Conservation (phyloP, 2,888 invertebrate genomes). For the Osmoderma eremita region DNA sequence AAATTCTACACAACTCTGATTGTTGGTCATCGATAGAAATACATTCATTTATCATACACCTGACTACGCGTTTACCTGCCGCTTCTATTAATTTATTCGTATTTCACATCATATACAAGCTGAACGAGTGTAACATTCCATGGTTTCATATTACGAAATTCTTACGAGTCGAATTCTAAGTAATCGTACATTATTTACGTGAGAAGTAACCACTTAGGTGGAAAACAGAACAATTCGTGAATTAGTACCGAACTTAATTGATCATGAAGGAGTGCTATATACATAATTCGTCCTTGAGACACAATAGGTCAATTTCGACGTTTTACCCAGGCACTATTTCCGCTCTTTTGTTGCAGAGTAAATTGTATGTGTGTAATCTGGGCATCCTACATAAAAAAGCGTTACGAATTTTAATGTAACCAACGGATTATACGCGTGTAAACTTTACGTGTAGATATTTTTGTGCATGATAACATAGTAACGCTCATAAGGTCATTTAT, state of each 20-base stretch:
- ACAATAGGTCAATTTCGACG: slow-evolving; percentile 34
- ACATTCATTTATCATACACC: background rate
- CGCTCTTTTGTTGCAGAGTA: slow-evolving; percentile 20
- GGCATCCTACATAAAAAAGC: background rate
- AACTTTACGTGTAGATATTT: no score
- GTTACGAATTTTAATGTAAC: background rate
- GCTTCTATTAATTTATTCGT: no score
- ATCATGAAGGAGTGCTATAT: slow-evolving; percentile 4
- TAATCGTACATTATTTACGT: background rate
- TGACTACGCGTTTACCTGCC: background rate
- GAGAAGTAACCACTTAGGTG: slow-evolving; percentile 1
- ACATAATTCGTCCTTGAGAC: slow-evolving; percentile 28
- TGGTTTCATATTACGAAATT: no score
- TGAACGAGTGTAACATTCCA: no score
- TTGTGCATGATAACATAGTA: no score
- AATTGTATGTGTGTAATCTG: no score
- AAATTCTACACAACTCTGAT: slow-evolving; percentile 1
- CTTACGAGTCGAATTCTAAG: no score
- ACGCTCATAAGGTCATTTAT: no score
- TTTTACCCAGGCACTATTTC: slow-evolving; percentile 28
- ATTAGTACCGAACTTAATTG: slow-evolving; percentile 28
- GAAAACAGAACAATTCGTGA: slow-evolving; percentile 7
- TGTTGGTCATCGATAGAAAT: slow-evolving; percentile 19
- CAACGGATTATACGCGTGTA: no score
- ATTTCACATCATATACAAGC: no score